Conservation (phyloP, 2,888 invertebrate species). For the Trichogramma dendrolimi region DNA sequence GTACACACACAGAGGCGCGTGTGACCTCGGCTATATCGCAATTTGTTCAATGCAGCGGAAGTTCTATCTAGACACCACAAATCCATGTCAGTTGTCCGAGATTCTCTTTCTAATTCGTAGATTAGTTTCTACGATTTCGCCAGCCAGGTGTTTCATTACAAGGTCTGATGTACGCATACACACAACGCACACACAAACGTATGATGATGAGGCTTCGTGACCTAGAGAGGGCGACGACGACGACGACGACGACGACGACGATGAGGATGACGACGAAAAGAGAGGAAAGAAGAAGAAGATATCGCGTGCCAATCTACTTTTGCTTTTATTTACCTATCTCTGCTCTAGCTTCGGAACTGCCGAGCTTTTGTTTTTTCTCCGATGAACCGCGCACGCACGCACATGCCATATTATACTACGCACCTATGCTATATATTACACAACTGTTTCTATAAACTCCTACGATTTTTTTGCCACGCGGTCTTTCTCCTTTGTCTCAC, state of each 20-base stretch:
- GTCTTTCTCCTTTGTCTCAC: constrained; percentile 1
- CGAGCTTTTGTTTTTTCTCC: constrained; percentile 15
- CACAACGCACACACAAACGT: background rate
- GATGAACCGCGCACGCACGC: background rate
- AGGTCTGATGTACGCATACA: background rate
- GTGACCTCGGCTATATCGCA: no score
- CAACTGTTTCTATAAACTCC: constrained; percentile 1
- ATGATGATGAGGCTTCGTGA: constrained; percentile 21
- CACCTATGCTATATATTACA: constrained; percentile 5
- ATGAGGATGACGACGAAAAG: no score
- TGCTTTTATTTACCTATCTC: background rate
- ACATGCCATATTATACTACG: constrained; percentile 1
- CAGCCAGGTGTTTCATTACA: constrained; percentile 40
- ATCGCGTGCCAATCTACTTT: constrained; percentile 24
- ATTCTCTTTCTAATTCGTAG: constrained; percentile 1
- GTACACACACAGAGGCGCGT: no score
- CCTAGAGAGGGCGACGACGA: background rate
- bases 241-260: no score
- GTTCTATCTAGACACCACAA: no score
- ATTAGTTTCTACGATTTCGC: constrained; percentile 31
- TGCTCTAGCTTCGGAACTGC: background rate
- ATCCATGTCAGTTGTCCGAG: no score
- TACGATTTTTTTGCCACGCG: constrained; percentile 15
- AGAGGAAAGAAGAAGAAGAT: background rate
- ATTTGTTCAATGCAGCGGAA: no score